phyloP scores from a whole-genome alignment of 1,140 invertebrate genomes.

The Drosophila sp. region DNA sequence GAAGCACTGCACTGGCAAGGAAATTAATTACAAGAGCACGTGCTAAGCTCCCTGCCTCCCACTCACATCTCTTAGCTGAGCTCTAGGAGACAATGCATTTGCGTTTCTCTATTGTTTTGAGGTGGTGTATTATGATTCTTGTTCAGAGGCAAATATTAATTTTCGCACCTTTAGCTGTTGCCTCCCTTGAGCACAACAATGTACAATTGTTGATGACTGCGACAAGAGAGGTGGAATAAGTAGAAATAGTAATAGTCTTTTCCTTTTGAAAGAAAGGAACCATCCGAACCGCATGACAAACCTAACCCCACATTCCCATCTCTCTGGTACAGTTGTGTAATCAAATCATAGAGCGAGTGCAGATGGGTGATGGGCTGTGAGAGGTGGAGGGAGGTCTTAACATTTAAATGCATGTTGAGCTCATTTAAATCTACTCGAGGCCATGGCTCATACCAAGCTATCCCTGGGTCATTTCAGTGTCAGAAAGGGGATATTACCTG shows the following conservation, averaged over 20 bases:
- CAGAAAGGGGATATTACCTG: constrained; percentile 11
- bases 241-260: constrained; percentile 1
- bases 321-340: constrained; percentile 1
- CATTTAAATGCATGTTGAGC: constrained; percentile 24
- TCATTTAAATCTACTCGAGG: constrained; percentile 30
- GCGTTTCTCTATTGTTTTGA: constrained; percentile 1
- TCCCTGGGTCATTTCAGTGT: constrained; percentile 18
- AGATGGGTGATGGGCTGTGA: neutral
- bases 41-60: neutral
- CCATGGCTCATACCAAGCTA: constrained; percentile 13
- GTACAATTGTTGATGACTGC: constrained; percentile 32
- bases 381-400: neutral
- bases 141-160: constrained; percentile 66
- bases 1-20: constrained; percentile 7
- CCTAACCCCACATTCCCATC: neutral
- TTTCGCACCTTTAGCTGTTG: constrained; percentile 65
- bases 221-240: neutral
- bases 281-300: neutral
- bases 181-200: constrained; percentile 23
- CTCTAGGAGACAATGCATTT: constrained; percentile 11
- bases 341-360: constrained; percentile 1
- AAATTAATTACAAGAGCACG: constrained; percentile 61
- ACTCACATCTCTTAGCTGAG: constrained; percentile 5
- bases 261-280: neutral
- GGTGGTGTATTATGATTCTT: constrained; percentile 12